These are phyloP conservation scores for Megastigmus dorsalis DNA, from an alignment of 2,888 invertebrate species.

Conservation along the genomic window DNA sequence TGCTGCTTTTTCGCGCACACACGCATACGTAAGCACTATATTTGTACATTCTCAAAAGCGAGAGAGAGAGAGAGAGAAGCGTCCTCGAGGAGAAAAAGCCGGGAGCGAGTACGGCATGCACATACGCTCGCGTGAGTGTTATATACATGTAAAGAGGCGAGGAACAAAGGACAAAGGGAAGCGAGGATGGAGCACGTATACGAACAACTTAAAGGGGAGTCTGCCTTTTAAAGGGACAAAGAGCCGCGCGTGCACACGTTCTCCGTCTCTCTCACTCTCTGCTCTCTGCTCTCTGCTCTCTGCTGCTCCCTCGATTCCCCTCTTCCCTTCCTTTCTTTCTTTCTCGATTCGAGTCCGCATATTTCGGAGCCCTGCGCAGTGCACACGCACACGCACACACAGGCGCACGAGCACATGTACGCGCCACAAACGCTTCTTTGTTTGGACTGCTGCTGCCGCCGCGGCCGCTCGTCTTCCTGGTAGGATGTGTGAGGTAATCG, in stretches of 20 bases:
- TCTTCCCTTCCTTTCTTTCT: too few species aligned
- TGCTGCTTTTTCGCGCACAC: not conserved
- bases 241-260: conserved; percentile 16
- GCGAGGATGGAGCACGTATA: not conserved
- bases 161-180: conserved; percentile 36
- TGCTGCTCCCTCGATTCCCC: too few species aligned
- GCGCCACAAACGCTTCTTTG: conserved; percentile 4
- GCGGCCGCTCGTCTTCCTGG: too few species aligned
- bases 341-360: too few species aligned
- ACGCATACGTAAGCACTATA: not conserved
- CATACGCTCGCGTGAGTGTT: too few species aligned
- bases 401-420: too few species aligned
- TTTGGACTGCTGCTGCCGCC: too few species aligned
- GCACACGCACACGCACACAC: too few species aligned
- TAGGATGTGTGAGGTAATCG: too few species aligned
- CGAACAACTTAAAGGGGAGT: not conserved
- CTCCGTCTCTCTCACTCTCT: not conserved
- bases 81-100: conserved; percentile 1
- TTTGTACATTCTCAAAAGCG: not conserved
- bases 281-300: too few species aligned
- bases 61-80: not conserved
- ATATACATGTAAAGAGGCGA: not conserved
- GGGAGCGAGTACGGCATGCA: too few species aligned
- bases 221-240: conserved; percentile 36
- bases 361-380: conserved; percentile 4